These are phyloP conservation scores for Trilocha varians DNA, from an alignment of 2,888 invertebrate species.

Conservation along the genomic window DNA sequence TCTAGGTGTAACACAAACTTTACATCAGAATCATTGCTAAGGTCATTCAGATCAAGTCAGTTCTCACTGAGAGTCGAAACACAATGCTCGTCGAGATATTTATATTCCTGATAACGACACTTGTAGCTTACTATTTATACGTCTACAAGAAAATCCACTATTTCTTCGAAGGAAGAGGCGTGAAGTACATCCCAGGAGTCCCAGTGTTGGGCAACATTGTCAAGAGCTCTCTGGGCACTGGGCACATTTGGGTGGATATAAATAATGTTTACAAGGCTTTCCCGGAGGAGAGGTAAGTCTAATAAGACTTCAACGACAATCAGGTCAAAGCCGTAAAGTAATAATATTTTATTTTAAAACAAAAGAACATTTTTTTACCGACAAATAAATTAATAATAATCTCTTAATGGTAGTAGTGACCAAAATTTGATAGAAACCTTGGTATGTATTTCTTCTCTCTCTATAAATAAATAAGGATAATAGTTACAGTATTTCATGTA, in stretches of 20 bases:
- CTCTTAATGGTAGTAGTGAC: background rate
- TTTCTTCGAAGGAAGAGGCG: conserved; percentile 24
- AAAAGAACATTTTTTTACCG: background rate
- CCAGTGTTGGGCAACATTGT: conserved; percentile 20
- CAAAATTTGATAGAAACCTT: background rate
- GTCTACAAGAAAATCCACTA: conserved; percentile 24
- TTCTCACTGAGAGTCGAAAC: background rate
- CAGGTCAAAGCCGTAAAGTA: background rate
- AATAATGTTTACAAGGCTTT: conserved; percentile 18
- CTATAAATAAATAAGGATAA: no score
- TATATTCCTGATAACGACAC: conserved; percentile 19
- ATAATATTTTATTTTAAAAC: background rate
- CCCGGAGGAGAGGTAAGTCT: conserved; percentile 18
- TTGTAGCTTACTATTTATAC: conserved; percentile 24
- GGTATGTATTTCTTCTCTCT: background rate
- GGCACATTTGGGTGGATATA: conserved; percentile 15
- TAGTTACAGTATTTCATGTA: no score
- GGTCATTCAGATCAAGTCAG: background rate
- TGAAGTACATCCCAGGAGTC: conserved; percentile 26
- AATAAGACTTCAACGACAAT: background rate
- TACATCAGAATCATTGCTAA: background rate
- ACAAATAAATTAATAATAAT: no score
- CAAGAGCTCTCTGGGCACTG: conserved; percentile 9
- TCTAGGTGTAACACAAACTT: no score
- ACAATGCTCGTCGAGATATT: conserved; percentile 29